Percentiles rank a stretch among this genome's conserved stretches.
These are phyloP conservation scores for Pontoporia blainvillei DNA, from an alignment of 2,113 vertebrate species.

Conservation along the genomic window DNA sequence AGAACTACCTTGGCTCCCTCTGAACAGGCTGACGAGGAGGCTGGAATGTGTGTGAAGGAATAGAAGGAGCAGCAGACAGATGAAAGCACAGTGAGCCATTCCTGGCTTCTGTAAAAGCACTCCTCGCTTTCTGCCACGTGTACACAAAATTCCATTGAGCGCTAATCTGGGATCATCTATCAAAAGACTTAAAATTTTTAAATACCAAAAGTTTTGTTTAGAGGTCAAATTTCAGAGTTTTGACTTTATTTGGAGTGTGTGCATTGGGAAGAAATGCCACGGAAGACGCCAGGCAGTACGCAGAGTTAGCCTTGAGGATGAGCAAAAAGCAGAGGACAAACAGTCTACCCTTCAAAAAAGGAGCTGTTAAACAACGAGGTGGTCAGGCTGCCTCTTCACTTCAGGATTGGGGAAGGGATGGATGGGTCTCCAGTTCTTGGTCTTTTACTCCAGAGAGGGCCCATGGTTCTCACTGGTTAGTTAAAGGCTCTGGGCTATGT, in stretches of 20 bases:
- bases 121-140: background rate
- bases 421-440: background rate
- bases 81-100: slow-evolving; percentile 6
- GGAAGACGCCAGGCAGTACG: background rate
- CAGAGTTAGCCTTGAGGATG: background rate
- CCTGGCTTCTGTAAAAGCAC: slow-evolving; percentile 36
- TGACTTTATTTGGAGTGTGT: slow-evolving; percentile 25
- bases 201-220: slow-evolving; percentile 46
- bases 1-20: background rate
- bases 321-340: background rate
- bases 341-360: background rate
- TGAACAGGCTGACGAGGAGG: slow-evolving; percentile 17
- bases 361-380: background rate
- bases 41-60: slow-evolving; percentile 43
- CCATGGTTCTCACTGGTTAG: background rate
- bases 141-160: slow-evolving; percentile 28
- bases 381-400: background rate
- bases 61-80: background rate
- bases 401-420: no score
- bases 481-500: background rate
- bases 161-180: slow-evolving; percentile 38
- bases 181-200: slow-evolving; percentile 43
- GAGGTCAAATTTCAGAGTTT: slow-evolving; percentile 38
- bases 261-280: background rate
- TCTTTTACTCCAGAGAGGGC: background rate